Conservation (phyloP, 2,888 invertebrate genomes). For the Chromoteleia sp. region DNA sequence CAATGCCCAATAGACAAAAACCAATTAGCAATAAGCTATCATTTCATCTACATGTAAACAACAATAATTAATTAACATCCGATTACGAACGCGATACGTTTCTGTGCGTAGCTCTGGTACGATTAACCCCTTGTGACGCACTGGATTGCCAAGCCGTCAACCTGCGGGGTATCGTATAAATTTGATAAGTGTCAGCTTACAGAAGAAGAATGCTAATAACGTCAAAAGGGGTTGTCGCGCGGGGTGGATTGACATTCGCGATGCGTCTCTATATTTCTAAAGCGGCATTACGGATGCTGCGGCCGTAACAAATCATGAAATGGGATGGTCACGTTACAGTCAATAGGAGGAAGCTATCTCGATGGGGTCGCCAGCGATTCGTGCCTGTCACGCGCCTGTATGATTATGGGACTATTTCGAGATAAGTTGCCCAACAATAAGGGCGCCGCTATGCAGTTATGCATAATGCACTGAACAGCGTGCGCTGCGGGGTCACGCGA, state of each 20-base stretch:
- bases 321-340: slow-evolving; percentile 66
- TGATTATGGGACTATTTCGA: slow-evolving; percentile 61
- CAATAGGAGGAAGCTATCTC: slow-evolving; percentile 52
- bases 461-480: slow-evolving; percentile 46
- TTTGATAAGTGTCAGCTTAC: slow-evolving; percentile 50
- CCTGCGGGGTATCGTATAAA: slow-evolving; percentile 4
- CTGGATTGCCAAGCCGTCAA: neutral
- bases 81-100: slow-evolving; percentile 32
- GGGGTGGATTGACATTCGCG: slow-evolving; percentile 52
- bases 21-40: slow-evolving; percentile 2
- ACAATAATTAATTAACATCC: slow-evolving; percentile 46
- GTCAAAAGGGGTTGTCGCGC: slow-evolving; percentile 30
- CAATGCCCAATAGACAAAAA: slow-evolving; percentile 4
- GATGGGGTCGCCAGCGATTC: slow-evolving; percentile 43
- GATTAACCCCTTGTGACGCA: neutral
- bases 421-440: slow-evolving; percentile 60
- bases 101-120: neutral
- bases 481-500: slow-evolving; percentile 17
- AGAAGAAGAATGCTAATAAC: slow-evolving; percentile 55
- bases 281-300: slow-evolving; percentile 58
- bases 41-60: slow-evolving; percentile 18
- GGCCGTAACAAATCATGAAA: slow-evolving; percentile 65
- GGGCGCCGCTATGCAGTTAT: slow-evolving; percentile 44
- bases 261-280: slow-evolving; percentile 32
- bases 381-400: slow-evolving; percentile 58